A percentile compares a stretch with the other conserved stretches of the same genome.
These are phyloP conservation scores for Drosophila rhopaloa DNA, from an alignment of 1,140 invertebrate species.

Conservation along the genomic window DNA sequence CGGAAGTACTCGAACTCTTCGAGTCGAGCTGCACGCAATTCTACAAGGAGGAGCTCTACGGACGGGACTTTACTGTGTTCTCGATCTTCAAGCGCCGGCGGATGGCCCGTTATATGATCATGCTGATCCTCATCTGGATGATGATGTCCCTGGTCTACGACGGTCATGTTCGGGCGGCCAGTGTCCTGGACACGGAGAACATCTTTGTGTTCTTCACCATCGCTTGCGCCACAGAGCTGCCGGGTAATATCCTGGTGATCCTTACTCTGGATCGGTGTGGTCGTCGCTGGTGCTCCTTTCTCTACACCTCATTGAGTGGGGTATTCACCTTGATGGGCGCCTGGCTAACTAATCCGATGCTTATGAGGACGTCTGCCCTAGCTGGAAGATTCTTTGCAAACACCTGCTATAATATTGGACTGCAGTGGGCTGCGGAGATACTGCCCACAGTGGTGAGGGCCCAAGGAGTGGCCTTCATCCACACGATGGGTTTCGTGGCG, in stretches of 20 bases:
- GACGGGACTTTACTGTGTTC: slow-evolving; percentile 89
- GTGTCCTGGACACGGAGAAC: slow-evolving; percentile 89
- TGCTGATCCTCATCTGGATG: slow-evolving; percentile 94
- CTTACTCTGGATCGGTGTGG: slow-evolving; percentile 92
- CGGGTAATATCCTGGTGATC: slow-evolving; percentile 93
- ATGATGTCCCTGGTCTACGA: slow-evolving; percentile 94
- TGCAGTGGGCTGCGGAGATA: slow-evolving; percentile 94
- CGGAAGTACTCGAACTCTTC: slow-evolving; percentile 90
- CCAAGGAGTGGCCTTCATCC: slow-evolving; percentile 92
- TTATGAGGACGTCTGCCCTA: slow-evolving; percentile 90
- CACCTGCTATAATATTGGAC: slow-evolving; percentile 94
- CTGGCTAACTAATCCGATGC: slow-evolving; percentile 87
- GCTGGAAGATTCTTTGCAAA: slow-evolving; percentile 93
- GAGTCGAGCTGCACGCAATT: slow-evolving; percentile 77
- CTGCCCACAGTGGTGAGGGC: slow-evolving; percentile 94
- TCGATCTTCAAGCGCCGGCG: slow-evolving; percentile 91
- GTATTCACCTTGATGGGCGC: slow-evolving; percentile 91
- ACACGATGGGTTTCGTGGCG: slow-evolving; percentile 94
- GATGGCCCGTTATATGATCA: slow-evolving; percentile 89
- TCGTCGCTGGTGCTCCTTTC: slow-evolving; percentile 92
- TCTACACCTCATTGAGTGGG: slow-evolving; percentile 91
- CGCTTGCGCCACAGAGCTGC: slow-evolving; percentile 89
- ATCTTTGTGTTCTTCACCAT: slow-evolving; percentile 94
- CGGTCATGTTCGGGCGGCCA: slow-evolving; percentile 93
- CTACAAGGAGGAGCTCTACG: slow-evolving; percentile 88